Evolutionary conservation across 2,888 invertebrate species (phyloP).

Genomic region (Torymus aiolomorphi): DNA sequence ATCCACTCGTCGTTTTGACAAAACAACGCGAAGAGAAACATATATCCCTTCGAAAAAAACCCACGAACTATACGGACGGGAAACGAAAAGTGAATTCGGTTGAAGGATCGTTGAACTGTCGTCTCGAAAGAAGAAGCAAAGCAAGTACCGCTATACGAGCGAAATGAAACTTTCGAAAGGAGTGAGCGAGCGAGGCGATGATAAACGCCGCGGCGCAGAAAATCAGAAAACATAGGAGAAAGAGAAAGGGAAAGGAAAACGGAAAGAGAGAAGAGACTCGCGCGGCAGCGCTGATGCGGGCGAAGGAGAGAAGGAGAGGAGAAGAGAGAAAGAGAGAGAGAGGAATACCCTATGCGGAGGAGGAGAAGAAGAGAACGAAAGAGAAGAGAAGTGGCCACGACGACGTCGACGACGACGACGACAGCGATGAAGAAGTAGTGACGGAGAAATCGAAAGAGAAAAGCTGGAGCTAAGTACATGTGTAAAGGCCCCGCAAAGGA

Average conservation of each 20-base stretch:
- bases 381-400: constrained; percentile 19
- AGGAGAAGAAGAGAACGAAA: constrained; percentile 37
- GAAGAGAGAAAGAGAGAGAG: constrained; percentile 28
- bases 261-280: constrained; percentile 48
- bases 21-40: background rate
- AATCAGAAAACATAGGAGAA: constrained; percentile 49
- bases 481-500: constrained; percentile 32
- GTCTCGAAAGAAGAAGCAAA: constrained; percentile 5
- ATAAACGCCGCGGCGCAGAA: constrained; percentile 23
- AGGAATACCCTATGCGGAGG: background rate
- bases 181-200: constrained; percentile 3
- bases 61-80: background rate
- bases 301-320: constrained; percentile 40
- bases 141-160: constrained; percentile 30
- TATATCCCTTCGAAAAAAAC: background rate
- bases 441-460: constrained; percentile 48
- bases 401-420: too few species aligned
- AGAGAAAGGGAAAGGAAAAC: constrained; percentile 56
- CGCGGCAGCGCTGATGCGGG: background rate
- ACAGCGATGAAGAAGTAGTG: constrained; percentile 25
- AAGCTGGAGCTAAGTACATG: constrained; percentile 30
- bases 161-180: constrained; percentile 29
- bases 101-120: background rate
- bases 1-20: too few species aligned
- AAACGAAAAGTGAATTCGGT: constrained; percentile 46